Evolutionary conservation across 37 sponge, comb jelly and placozoan species (phyloP).

Genomic region (Eunapius fragilis): DNA sequence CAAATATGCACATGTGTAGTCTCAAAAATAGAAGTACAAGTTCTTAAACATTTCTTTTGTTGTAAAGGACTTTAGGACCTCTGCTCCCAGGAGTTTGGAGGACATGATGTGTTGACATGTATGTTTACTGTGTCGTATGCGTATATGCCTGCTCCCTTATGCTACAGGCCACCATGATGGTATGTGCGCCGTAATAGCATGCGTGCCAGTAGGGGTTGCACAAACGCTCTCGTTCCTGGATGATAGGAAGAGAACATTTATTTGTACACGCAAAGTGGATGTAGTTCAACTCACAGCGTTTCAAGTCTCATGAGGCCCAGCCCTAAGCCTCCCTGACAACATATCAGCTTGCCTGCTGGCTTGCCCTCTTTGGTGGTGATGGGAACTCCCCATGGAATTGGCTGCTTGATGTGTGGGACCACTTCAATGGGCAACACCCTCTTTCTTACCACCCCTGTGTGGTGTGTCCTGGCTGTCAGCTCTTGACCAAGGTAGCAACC

Average conservation of each 20-base stretch:
- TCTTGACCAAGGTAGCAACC: constrained; percentile 99
- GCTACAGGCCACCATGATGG: constrained; percentile 59
- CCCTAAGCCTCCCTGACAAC: constrained; percentile 23
- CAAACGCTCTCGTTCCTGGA: background rate
- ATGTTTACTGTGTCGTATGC: no score
- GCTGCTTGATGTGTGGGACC: background rate
- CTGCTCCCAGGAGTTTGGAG: background rate
- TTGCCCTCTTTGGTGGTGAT: constrained; percentile 29
- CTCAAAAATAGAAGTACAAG: background rate
- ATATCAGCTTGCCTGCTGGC: constrained; percentile 49
- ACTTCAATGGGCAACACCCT: constrained; percentile 79
- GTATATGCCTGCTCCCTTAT: background rate
- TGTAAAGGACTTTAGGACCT: background rate
- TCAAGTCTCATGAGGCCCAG: constrained; percentile 42
- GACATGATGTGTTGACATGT: background rate
- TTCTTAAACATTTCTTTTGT: background rate
- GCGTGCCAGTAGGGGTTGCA: background rate
- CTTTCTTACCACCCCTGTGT: constrained; percentile 90
- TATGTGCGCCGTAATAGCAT: constrained; percentile 10
- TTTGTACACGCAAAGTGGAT: constrained; percentile 14
- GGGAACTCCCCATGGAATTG: constrained; percentile 8
- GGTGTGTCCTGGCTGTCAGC: constrained; percentile 92
- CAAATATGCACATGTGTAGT: background rate
- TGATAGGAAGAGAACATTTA: background rate
- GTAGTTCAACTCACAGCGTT: constrained; percentile 25